A percentile compares a stretch with the other conserved stretches of the same genome.
These are phyloP conservation scores for Meandrina meandrites DNA, from an alignment of 92 coral and sea anemone species.

Conservation along the genomic window DNA sequence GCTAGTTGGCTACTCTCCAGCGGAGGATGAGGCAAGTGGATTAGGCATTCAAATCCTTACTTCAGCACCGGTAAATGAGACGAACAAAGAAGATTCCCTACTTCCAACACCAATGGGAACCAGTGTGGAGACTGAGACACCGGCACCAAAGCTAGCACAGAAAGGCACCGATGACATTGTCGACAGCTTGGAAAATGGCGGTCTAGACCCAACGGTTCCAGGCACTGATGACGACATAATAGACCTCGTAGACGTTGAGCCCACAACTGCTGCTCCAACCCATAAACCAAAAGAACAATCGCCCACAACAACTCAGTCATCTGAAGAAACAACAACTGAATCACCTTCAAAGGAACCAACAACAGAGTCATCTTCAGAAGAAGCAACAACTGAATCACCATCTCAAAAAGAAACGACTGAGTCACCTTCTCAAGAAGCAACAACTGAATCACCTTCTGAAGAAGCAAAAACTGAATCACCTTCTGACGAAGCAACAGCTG, in stretches of 20 bases:
- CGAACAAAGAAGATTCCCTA: background rate
- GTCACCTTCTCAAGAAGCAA: background rate
- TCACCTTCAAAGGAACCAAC: background rate
- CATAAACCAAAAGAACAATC: background rate
- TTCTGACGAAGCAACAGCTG: background rate
- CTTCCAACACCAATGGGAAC: constrained; percentile 32
- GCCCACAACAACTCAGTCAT: background rate
- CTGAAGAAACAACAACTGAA: background rate
- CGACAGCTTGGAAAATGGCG: background rate
- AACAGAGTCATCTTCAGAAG: background rate
- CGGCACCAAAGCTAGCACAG: constrained; percentile 34
- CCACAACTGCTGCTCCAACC: background rate
- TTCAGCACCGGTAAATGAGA: constrained; percentile 23
- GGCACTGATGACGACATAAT: background rate
- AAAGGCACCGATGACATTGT: background rate
- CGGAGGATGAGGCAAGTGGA: constrained; percentile 14
- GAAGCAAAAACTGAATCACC: background rate
- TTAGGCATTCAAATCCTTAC: constrained; percentile 19
- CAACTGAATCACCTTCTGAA: background rate
- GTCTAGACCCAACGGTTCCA: background rate
- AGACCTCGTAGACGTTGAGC: constrained; percentile 14
- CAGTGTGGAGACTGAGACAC: constrained; percentile 19
- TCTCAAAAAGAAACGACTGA: background rate
- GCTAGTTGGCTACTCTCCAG: constrained; percentile 34
- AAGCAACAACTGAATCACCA: background rate